Conservation (phyloP, 2,888 invertebrate genomes). For the Euzetes globulus region DNA sequence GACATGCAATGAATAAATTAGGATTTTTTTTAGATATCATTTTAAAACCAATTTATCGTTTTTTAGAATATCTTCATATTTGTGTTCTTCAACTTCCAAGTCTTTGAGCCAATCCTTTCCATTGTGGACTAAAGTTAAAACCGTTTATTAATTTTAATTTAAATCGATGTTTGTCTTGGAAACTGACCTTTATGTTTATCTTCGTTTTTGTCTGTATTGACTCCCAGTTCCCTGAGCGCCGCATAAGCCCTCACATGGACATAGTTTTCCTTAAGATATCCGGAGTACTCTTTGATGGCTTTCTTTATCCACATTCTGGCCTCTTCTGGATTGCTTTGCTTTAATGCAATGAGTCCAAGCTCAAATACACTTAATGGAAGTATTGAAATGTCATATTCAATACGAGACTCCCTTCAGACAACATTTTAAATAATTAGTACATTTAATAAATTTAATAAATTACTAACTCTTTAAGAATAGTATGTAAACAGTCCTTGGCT, state of each 20-base stretch:
- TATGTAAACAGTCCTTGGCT: slow-evolving; percentile 25
- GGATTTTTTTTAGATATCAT: not conserved
- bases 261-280: slow-evolving; percentile 30
- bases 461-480: slow-evolving; percentile 24
- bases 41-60: not conserved
- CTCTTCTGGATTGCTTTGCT: not conserved
- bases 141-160: not conserved
- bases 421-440: not conserved
- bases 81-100: not conserved
- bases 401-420: not conserved
- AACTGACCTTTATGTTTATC: not conserved
- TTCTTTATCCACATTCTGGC: slow-evolving; percentile 35
- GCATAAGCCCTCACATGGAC: slow-evolving; percentile 34
- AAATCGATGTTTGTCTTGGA: not conserved
- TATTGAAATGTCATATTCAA: slow-evolving; percentile 31
- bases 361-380: slow-evolving; percentile 34
- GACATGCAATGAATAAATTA: too few relatives aligned
- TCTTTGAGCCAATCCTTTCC: slow-evolving; percentile 19
- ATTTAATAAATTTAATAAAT: not conserved
- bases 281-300: slow-evolving; percentile 31
- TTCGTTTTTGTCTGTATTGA: slow-evolving; percentile 31
- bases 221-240: slow-evolving; percentile 30
- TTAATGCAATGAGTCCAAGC: slow-evolving; percentile 34
- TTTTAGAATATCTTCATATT: not conserved
- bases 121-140: not conserved